Conservation (phyloP, 2,113 vertebrate genomes). For the Sylvia atricapilla region DNA sequence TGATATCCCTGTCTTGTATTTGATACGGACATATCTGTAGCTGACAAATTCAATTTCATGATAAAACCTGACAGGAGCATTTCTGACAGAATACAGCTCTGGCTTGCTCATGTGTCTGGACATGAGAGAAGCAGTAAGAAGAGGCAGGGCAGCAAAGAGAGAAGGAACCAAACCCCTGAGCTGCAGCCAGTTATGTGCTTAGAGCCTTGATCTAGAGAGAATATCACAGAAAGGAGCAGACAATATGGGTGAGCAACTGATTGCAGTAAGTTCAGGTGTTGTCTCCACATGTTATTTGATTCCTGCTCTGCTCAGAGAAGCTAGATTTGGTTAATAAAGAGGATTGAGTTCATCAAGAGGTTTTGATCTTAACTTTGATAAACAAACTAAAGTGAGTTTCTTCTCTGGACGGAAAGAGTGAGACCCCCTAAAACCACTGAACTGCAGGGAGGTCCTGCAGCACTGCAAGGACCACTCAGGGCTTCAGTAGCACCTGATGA, state of each 20-base stretch:
- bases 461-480: neutral
- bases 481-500: fast-evolving
- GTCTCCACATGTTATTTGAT: neutral
- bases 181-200: neutral
- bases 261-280: neutral
- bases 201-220: neutral
- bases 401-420: neutral
- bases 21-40: neutral
- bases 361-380: neutral
- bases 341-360: neutral
- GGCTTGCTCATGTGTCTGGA: fast-evolving
- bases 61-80: neutral
- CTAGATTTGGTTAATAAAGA: neutral
- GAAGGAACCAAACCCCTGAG: neutral
- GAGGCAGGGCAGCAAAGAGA: neutral
- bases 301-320: neutral
- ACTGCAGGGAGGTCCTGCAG: neutral
- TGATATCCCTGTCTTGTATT: neutral
- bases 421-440: neutral
- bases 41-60: neutral
- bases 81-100: neutral
- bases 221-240: neutral
- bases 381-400: neutral
- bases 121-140: neutral
- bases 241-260: neutral